Evolutionary conservation across 2,888 invertebrate genomes (phyloP).

Genomic region (Morpho achilles): DNA sequence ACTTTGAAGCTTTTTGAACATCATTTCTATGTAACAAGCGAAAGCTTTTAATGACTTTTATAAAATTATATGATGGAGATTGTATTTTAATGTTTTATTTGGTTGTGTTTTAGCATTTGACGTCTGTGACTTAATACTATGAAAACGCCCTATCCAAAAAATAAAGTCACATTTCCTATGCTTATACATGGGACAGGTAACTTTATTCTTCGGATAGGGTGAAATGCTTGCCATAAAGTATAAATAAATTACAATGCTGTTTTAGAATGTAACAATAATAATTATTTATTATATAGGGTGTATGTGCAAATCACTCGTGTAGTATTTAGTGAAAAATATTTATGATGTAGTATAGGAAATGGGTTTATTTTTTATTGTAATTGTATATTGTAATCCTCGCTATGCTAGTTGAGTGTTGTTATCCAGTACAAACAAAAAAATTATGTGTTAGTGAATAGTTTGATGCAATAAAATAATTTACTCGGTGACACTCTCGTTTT

Average conservation of each 20-base stretch:
- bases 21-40: background rate
- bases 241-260: slow-evolving; percentile 1
- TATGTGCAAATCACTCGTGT: background rate
- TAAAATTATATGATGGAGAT: slow-evolving; percentile 9
- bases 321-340: slow-evolving; percentile 4
- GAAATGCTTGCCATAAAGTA: slow-evolving; percentile 15
- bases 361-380: background rate
- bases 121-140: slow-evolving; percentile 1
- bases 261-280: background rate
- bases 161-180: too few species aligned
- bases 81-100: slow-evolving; percentile 6
- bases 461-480: slow-evolving; percentile 20
- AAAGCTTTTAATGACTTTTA: background rate
- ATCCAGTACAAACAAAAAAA: slow-evolving; percentile 23
- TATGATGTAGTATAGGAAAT: slow-evolving; percentile 2
- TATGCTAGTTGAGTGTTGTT: slow-evolving; percentile 13
- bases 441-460: slow-evolving; percentile 17
- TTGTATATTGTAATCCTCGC: slow-evolving; percentile 11
- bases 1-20: background rate
- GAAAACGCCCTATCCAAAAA: too few species aligned
- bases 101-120: background rate
- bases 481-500: slow-evolving; percentile 9
- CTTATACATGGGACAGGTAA: too few species aligned
- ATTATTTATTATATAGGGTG: background rate
- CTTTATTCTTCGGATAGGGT: too few species aligned